Percentiles rank a stretch among this genome's conserved stretches.
Evolutionary conservation across 2,113 vertebrate species (phyloP).

Genomic region (Notarius lentiginosus): DNA sequence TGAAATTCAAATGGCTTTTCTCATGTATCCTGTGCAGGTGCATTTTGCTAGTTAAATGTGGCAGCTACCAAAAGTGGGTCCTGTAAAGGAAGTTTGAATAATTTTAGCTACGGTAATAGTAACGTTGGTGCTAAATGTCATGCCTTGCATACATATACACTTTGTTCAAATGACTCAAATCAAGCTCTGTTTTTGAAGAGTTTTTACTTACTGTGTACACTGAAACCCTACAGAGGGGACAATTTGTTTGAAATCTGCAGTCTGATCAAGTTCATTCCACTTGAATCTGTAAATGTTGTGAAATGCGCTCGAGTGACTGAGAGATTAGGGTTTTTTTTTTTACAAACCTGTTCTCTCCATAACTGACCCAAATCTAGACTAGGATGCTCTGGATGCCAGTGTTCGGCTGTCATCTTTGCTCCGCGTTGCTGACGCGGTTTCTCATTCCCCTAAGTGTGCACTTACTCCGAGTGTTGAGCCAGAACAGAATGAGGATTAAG

Average conservation of each 20-base stretch:
- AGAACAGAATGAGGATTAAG: conserved; percentile 41
- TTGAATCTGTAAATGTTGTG: not conserved
- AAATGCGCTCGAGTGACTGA: not conserved
- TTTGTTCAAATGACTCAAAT: too few relatives aligned
- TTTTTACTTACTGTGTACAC: too few relatives aligned
- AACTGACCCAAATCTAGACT: not conserved
- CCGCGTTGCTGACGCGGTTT: not conserved
- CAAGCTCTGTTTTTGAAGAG: too few relatives aligned
- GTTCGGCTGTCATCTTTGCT: conserved; percentile 2
- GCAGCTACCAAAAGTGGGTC: too few relatives aligned
- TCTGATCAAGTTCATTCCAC: too few relatives aligned
- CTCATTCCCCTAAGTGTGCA: not conserved
- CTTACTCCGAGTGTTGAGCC: not conserved
- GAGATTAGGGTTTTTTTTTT: not conserved
- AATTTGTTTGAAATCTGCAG: not conserved
- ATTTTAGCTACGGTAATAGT: not conserved
- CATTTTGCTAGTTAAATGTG: not conserved
- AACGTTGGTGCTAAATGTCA: not conserved
- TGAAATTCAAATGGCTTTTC: not conserved
- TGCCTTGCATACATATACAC: not conserved
- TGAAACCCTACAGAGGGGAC: too few relatives aligned
- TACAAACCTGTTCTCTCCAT: not conserved
- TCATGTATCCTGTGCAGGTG: not conserved
- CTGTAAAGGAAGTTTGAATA: not conserved
- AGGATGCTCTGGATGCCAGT: not conserved